Conservation (phyloP, 2,797 vertebrate species). For the Catamblyrhynchus diadema region DNA sequence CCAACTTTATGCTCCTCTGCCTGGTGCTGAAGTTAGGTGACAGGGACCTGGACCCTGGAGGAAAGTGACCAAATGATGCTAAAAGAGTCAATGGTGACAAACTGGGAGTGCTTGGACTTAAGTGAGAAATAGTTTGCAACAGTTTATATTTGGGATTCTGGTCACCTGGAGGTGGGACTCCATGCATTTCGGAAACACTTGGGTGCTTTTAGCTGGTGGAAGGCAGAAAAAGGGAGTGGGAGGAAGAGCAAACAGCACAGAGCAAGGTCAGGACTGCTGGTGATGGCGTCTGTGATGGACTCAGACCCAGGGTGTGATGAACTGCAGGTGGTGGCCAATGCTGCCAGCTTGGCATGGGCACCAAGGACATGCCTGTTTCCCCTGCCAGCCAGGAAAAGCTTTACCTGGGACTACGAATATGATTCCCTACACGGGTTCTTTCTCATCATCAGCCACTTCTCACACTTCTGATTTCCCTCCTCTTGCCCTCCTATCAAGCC, state of each 20-base stretch:
- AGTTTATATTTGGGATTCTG: neutral
- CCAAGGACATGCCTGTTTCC: neutral
- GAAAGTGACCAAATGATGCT: neutral
- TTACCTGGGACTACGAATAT: neutral
- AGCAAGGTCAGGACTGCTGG: neutral
- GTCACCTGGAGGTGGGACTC: neutral
- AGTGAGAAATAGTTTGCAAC: neutral
- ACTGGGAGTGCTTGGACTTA: neutral
- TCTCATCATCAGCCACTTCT: neutral
- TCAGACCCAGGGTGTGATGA: neutral
- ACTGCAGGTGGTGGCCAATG: neutral
- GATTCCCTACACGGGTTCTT: accelerated
- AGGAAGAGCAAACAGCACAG: neutral
- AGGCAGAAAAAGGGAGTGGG: neutral
- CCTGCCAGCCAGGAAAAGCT: neutral
- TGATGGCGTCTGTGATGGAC: neutral
- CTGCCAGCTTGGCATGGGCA: neutral
- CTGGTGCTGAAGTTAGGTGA: neutral
- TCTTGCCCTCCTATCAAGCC: neutral
- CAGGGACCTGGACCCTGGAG: neutral
- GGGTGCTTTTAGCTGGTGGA: neutral
- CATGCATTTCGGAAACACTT: neutral
- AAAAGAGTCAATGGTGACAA: neutral
- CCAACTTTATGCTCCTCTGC: neutral
- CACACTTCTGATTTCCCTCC: neutral